Conservation (phyloP, 92 coral and sea anemone genomes). For the Ricordea florida region DNA sequence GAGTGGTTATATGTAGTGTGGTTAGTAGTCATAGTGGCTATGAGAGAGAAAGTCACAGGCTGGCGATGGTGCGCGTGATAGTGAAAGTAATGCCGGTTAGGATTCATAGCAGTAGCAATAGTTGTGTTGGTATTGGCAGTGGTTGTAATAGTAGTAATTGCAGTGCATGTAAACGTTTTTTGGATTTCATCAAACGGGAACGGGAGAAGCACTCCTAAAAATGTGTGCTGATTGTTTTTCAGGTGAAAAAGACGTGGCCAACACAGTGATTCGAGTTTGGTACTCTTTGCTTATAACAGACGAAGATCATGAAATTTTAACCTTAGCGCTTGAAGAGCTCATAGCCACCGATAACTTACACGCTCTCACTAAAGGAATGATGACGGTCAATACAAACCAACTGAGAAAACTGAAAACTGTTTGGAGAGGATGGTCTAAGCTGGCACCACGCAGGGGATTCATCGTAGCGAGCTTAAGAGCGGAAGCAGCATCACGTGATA, state of each 20-base stretch:
- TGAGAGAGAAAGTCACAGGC: too few species aligned
- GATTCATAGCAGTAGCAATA: too few species aligned
- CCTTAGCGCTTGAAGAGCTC: conserved; percentile 55
- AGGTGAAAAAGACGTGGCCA: background rate
- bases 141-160: too few species aligned
- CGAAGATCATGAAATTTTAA: conserved; percentile 8
- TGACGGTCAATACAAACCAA: conserved; percentile 49
- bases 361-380: conserved; percentile 49
- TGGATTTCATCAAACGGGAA: too few species aligned
- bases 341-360: conserved; percentile 1
- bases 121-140: too few species aligned
- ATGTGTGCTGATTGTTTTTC: too few species aligned
- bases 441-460: conserved; percentile 2
- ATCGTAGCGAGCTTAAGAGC: conserved; percentile 32
- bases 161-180: too few species aligned
- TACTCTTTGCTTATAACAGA: conserved; percentile 17
- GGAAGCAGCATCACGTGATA: background rate
- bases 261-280: conserved; percentile 19
- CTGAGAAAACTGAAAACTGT: conserved; percentile 45
- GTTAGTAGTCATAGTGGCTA: too few species aligned
- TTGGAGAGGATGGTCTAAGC: conserved; percentile 69
- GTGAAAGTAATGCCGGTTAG: too few species aligned
- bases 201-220: too few species aligned
- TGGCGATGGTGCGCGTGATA: too few species aligned
- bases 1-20: too few species aligned